Percentiles rank a stretch among this genome's conserved stretches.
These are phyloP conservation scores for Gnathonemus echidnorhynchus DNA, from an alignment of 2,113 vertebrate species.

Conservation along the genomic window DNA sequence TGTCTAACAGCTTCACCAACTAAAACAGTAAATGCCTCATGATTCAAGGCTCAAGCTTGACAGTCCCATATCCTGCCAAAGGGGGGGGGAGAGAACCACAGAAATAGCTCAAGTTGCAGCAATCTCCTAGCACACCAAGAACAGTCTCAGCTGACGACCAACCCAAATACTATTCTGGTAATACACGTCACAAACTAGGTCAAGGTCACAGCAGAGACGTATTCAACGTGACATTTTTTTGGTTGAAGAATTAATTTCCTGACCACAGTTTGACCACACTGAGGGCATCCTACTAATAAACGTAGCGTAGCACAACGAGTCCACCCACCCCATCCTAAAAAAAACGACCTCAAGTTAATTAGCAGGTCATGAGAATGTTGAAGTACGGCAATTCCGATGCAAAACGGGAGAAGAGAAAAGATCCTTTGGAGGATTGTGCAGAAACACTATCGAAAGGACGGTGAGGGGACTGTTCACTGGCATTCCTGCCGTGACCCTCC, in stretches of 20 bases:
- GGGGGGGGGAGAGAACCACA: not conserved
- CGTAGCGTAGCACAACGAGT: not conserved
- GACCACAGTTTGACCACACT: not conserved
- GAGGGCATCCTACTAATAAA: not conserved
- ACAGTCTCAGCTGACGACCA: constrained; percentile 35
- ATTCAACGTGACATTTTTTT: constrained; percentile 35
- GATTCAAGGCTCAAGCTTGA: not conserved
- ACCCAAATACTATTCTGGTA: constrained; percentile 47
- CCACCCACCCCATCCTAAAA: not conserved
- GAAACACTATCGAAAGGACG: not conserved
- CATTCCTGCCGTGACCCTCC: not conserved
- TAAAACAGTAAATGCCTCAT: not conserved
- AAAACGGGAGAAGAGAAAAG: not conserved
- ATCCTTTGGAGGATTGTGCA: not conserved
- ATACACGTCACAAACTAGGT: constrained; percentile 48
- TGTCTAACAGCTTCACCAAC: constrained; percentile 21
- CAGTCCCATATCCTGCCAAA: not conserved
- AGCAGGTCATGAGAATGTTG: not conserved
- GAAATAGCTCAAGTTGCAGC: constrained; percentile 12
- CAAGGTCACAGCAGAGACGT: constrained; percentile 43
- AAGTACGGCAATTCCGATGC: not conserved
- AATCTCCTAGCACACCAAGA: not conserved
- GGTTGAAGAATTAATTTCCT: constrained; percentile 18
- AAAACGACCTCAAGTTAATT: not conserved
- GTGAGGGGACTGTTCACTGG: not conserved